phyloP scores from a whole-genome alignment of 2,113 vertebrate genomes.

The Saccopteryx bilineata region DNA sequence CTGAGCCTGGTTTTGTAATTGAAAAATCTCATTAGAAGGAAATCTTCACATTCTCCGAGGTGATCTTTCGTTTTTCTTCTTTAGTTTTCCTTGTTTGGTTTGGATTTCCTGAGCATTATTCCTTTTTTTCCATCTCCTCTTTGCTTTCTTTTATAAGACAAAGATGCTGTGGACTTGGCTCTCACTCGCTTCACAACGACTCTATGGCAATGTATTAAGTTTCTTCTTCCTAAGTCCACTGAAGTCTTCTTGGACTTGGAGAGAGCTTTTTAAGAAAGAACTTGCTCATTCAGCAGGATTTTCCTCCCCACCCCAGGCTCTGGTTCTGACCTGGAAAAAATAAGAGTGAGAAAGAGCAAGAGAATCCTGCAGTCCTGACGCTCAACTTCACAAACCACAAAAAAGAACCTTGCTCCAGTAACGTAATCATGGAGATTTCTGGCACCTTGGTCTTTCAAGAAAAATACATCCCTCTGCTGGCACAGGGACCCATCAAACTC shows the following conservation, averaged over 20 bases:
- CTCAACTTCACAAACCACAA: conserved; percentile 88
- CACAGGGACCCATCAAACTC: conserved; percentile 83
- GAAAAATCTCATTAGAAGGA: conserved; percentile 70
- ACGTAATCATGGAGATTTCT: conserved; percentile 88
- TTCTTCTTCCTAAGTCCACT: conserved; percentile 82
- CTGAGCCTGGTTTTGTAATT: conserved; percentile 65
- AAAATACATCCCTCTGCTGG: conserved; percentile 89
- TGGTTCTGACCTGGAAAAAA: conserved; percentile 87
- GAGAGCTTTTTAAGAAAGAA: conserved; percentile 90
- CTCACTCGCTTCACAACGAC: conserved; percentile 66
- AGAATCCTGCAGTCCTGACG: conserved; percentile 86
- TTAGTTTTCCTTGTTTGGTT: conserved; percentile 76
- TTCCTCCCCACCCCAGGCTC: conserved; percentile 85
- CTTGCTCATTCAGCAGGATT: conserved; percentile 89
- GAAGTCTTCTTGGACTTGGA: conserved; percentile 84
- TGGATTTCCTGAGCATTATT: conserved; percentile 75
- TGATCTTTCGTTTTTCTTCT: conserved; percentile 68
- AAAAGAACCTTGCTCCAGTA: conserved; percentile 88
- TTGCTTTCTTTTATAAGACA: conserved; percentile 84
- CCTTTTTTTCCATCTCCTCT: conserved; percentile 79
- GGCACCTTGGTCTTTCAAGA: conserved; percentile 89
- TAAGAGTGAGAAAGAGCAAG: conserved; percentile 82
- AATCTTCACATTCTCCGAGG: conserved; percentile 59
- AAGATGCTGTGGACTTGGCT: conserved; percentile 74
- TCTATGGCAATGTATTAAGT: conserved; percentile 73